These are phyloP conservation scores for Pristiophorus japonicus DNA, from an alignment of 2,113 vertebrate species.

Conservation along the genomic window DNA sequence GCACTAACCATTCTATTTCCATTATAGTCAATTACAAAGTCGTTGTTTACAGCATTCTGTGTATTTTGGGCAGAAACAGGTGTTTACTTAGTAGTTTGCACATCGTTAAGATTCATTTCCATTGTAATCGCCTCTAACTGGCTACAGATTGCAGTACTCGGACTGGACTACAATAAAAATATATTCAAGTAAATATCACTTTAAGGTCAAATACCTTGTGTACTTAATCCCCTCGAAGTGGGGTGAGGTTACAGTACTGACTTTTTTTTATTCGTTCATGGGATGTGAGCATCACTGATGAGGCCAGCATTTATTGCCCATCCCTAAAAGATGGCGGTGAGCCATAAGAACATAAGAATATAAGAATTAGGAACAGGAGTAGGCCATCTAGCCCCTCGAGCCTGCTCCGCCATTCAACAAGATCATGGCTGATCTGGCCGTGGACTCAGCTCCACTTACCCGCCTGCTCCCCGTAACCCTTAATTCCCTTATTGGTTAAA, in stretches of 20 bases:
- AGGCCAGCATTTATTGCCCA: no score
- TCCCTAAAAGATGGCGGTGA: no score
- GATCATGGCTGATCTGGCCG: no score
- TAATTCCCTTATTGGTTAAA: no score
- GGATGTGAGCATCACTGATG: no score
- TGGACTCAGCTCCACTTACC: no score
- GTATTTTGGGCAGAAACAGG: background rate
- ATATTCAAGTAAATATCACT: background rate
- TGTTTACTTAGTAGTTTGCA: background rate
- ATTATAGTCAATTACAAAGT: background rate
- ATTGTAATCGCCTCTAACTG: background rate
- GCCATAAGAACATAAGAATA: no score
- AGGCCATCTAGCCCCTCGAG: no score
- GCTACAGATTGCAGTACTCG: background rate
- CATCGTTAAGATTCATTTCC: background rate
- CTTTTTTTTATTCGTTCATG: background rate
- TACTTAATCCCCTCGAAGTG: background rate
- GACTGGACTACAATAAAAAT: background rate
- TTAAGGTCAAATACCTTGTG: background rate
- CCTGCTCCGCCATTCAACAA: no score
- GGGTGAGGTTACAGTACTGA: background rate
- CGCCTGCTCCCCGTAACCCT: no score
- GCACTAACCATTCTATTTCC: background rate
- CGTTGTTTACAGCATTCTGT: background rate
- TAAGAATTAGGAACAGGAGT: no score